Evolutionary conservation across 2,797 vertebrate genomes (phyloP), one percentile per base, ranked within the genome.

Genomic region (Helicolenus hilgendorfi): DNA sequence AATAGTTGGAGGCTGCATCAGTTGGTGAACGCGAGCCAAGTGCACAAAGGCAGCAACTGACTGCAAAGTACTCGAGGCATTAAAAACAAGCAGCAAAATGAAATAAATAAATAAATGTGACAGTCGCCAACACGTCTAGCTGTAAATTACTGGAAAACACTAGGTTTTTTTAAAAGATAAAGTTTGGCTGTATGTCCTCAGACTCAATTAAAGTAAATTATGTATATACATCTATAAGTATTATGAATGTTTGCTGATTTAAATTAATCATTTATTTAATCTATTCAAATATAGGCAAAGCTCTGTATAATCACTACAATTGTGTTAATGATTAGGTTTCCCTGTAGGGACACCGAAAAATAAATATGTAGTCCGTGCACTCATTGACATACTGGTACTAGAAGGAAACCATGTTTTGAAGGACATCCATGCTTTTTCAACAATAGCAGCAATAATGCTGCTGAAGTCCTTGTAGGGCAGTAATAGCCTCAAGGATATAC

Each of bases 1-100:
- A 89, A 79, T 64, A 63, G 83, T 79, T 53, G 81, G 70, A 86
- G 81, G 88, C 81, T 85, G 91, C 81, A 68, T 86, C 73, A 74
- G 68, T 26, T 53, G 41, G 62, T 81, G 83, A 89, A 70, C 0
- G 45, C 14, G 20, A 65, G 62, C 58, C 73, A 70, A 86, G 87
- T 15, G 67, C 77, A 86, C 58, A 36, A 77, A 77, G 70, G 24
- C 84, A 72, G 78, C 45, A 8, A 71, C 35, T 81, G 79, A 79
- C 80, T 83, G 84, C 62, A 31, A 56, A 84, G 59, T 38, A 69
- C 75, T 72, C 1, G 20, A 76, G 72, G 85, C 76, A 72, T 36
- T 24, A 56, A 72, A 73, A 64, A 72, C 41, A 83, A 74, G 38
- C 33, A 69, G 27, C 13, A 38, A 15, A 31, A 62, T 53, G 4